Base-by-base conservation (phyloP, 2,113 vertebrate species). In the Zingel zingel region DNA sequence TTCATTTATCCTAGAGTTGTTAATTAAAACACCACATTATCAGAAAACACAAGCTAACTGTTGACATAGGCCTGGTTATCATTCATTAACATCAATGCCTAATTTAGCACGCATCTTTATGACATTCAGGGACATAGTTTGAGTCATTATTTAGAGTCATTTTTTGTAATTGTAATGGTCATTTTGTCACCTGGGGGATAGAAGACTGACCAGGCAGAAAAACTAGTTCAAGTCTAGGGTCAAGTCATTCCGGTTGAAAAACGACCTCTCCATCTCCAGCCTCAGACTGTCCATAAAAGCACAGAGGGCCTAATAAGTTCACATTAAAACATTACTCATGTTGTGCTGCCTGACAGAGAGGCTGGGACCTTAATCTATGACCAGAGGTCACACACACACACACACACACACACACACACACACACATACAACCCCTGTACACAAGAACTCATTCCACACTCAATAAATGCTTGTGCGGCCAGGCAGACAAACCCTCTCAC, bases 271-370 rank as follows among this genome's bases (percentile, higher is more conserved):
- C 64, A 15, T 81, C 72, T 68, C 25, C 61, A 39, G 79, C 56
- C 73, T 79, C 70, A 62, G 74, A 79, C 71, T 66, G 75, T 83
- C 82, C 77, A 84, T 69, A 36, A 65, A 80, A 51, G 27, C 65
- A 48, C 19, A 45, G 9, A 77, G 50, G 45, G 43, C 61, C 80
- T 82, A 70, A 75, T 86, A 83, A 77, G 83, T 82, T 79, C 68
- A 66, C 87, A 84, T 89, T 79, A 90, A 88, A 85, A 82, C 89
- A 90, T 90, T 76, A 85, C 83, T 91, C 91, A 88, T 89, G 82
- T 87, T 75, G 83, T 77, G 76, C 75, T 12, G 59, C 45, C 86
- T 85, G 87, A 81, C 84, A 79, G 81, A 82, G 72, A 77, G 75
- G 50, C 79, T 39, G 36, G 54, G 90, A 90, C 90, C 88, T 91